Evolutionary conservation across 2,113 vertebrate species (phyloP).

Genomic region (Callochromis pleurospilus): DNA sequence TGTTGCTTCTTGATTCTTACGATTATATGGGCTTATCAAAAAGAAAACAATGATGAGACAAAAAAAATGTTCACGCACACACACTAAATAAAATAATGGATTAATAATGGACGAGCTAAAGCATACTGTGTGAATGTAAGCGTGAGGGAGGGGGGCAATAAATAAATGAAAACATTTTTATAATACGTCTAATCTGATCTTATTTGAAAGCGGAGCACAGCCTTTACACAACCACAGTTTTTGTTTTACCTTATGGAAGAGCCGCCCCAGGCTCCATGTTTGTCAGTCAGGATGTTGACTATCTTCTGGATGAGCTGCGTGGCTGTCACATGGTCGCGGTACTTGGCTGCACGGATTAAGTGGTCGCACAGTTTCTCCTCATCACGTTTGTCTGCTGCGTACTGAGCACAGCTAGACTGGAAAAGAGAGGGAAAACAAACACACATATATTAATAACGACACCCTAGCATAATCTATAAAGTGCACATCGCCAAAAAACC

Average conservation of each 20-base stretch:
- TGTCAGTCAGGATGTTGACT: constrained; percentile 93
- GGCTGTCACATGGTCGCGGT: constrained; percentile 91
- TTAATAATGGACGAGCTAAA: background rate
- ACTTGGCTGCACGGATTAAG: constrained; percentile 92
- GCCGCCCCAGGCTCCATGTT: constrained; percentile 92
- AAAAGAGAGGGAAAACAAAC: background rate
- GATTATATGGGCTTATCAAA: background rate
- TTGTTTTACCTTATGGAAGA: constrained; percentile 81
- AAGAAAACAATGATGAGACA: background rate
- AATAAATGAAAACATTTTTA: background rate
- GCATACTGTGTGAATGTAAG: background rate
- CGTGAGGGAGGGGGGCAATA: background rate
- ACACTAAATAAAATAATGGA: background rate
- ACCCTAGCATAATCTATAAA: background rate
- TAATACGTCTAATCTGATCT: background rate
- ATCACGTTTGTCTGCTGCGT: constrained; percentile 90
- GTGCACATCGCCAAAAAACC: fast-evolving
- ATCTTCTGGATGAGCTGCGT: constrained; percentile 97
- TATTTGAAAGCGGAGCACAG: background rate
- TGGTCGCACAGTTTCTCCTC: constrained; percentile 99
- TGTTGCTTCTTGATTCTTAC: background rate
- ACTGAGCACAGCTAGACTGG: constrained; percentile 92
- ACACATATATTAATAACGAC: background rate
- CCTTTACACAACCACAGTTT: background rate
- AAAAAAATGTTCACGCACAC: background rate